Percentiles rank a stretch among this genome's conserved stretches.
These are phyloP conservation scores for Alentia gelatinosa DNA, from an alignment of 2,888 invertebrate genomes.

Conservation along the genomic window DNA sequence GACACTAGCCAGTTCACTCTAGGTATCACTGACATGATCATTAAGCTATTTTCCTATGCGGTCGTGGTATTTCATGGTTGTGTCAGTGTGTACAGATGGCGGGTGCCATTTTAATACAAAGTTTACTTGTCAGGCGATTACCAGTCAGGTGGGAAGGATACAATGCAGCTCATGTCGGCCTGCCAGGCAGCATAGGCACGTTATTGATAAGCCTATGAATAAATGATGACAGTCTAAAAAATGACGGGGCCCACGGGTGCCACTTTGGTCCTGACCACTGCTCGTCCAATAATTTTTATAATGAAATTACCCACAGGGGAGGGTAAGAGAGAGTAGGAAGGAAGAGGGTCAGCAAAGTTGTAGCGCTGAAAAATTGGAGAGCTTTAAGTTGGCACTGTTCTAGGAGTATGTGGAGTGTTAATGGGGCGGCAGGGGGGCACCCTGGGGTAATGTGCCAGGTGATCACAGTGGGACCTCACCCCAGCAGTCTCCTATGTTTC, in stretches of 20 bases:
- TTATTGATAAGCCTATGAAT: conserved; percentile 54
- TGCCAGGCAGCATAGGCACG: background rate
- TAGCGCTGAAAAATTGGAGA: conserved; percentile 28
- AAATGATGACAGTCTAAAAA: conserved; percentile 53
- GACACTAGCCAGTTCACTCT: no score
- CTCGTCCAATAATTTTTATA: conserved; percentile 54
- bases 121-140: background rate
- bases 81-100: background rate
- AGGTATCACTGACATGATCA: no score
- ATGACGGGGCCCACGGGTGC: conserved; percentile 51
- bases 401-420: conserved; percentile 6
- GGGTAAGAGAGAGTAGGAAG: background rate
- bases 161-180: conserved; percentile 42
- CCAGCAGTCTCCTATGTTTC: conserved; percentile 40
- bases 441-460: background rate
- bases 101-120: background rate
- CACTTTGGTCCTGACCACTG: conserved; percentile 41
- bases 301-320: conserved; percentile 51
- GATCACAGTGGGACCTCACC: background rate
- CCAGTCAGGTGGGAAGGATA: conserved; percentile 20
- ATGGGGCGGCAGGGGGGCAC: background rate
- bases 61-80: background rate
- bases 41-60: no score
- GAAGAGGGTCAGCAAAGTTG: background rate
- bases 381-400: background rate